A percentile compares a stretch with the other conserved stretches of the same genome.
Conservation (phyloP, 2,113 vertebrate species). For the Rhombomys opimus region DNA sequence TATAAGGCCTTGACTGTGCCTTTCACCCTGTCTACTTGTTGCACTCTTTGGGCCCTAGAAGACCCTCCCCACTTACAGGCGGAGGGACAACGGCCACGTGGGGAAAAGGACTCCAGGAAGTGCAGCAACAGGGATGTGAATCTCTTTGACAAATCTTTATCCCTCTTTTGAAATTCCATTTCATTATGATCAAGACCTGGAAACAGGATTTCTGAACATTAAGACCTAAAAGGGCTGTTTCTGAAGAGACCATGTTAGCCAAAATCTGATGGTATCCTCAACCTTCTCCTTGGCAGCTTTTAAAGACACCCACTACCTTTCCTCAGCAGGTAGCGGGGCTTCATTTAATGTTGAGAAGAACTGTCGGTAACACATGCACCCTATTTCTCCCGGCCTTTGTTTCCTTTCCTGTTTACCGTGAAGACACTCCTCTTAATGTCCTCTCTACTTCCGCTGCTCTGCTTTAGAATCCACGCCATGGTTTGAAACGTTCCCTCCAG, state of each 20-base stretch:
- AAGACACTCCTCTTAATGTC: neutral
- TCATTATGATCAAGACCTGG: neutral
- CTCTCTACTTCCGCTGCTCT: neutral
- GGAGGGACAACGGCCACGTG: neutral
- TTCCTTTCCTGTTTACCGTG: neutral
- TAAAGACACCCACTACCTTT: neutral
- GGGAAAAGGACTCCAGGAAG: neutral
- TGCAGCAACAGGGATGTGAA: neutral
- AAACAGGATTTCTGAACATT: neutral
- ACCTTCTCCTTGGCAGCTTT: slow-evolving; percentile 5
- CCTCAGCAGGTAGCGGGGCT: neutral
- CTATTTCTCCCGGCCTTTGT: neutral
- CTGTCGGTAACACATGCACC: neutral
- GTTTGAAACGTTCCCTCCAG: neutral
- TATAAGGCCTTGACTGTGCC: neutral
- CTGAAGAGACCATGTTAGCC: neutral
- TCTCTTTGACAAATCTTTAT: neutral
- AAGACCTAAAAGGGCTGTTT: neutral
- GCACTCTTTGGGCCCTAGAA: neutral
- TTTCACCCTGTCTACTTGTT: neutral
- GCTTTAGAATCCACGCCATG: neutral
- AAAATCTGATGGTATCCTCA: neutral
- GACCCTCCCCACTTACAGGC: neutral
- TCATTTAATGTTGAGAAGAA: neutral
- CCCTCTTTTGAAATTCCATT: neutral